Base-by-base conservation (phyloP, 2,113 vertebrate species). In the Arvicanthis niloticus region DNA sequence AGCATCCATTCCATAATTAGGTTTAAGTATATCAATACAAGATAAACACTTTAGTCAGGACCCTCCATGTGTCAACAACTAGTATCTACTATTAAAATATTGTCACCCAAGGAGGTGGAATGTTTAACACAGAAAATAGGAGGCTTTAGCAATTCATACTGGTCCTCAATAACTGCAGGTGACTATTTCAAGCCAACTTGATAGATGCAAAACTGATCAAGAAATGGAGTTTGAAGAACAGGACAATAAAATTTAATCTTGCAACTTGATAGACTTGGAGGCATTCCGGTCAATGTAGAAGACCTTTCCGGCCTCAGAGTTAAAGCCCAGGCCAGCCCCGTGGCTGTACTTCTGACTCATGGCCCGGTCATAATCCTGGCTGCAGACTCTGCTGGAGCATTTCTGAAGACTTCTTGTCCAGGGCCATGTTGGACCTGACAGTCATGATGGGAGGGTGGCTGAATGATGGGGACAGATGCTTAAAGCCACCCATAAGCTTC, bases 401-500 rank as follows among this genome's bases (percentile, higher is more conserved):
- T 86, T 99, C 92, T 24, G 99, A 98, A 0, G 97, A 98, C 6
- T 98, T 95, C 89, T 97, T 99, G 85, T 97, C 98, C 89, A 99
- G 97, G 3, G 99, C 99, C 99, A 99, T 99, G 93, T 98, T 99
- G 0, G 97, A 89, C 95, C 95, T 94, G 31, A 86, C 62, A 0
- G 13, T 77, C 0, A 3, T 3, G 1, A 81, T 67, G 0, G 97
- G 78, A 76, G 98, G 96, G 56, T 77, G 96, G 80, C 70, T 91
- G 45, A 91, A 58, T 0, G 98, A 94, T 4, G 77, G 89, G 29
- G 98, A 93, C 21, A 98, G 94, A 29, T 99, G 99, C 97, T 99
- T 99, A 93, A 99, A 99, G 67, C 99, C 99, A 4, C 99, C 99
- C 99, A 99, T 99, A 53, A 99, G 98, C 70, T 99, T 99, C 29